Evolutionary conservation across 2,888 invertebrate genomes (phyloP).

Genomic region (Anthoptus insignis): DNA sequence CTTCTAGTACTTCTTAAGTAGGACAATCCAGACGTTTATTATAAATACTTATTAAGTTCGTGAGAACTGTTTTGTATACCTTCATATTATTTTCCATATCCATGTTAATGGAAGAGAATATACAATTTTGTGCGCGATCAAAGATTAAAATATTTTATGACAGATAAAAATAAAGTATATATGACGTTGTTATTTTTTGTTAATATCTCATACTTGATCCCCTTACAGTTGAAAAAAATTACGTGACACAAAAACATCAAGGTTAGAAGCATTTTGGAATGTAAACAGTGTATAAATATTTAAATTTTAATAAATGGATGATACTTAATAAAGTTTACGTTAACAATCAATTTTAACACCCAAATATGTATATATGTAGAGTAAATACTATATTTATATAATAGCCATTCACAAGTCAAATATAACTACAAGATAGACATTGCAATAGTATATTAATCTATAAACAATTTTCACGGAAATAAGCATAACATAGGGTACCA

Average conservation of each 20-base stretch:
- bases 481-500: neutral
- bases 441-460: neutral
- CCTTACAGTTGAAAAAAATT: slow-evolving; percentile 29
- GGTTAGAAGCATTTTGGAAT: slow-evolving; percentile 69
- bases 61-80: too few relatives aligned
- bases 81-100: too few relatives aligned
- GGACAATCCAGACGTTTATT: too few relatives aligned
- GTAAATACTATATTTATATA: neutral
- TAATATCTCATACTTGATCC: slow-evolving; percentile 32
- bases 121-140: too few relatives aligned
- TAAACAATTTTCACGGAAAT: neutral
- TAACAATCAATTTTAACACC: neutral
- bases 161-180: too few relatives aligned
- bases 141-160: too few relatives aligned
- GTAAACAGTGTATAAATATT: slow-evolving; percentile 50
- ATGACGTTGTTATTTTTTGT: neutral
- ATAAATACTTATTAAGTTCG: too few relatives aligned
- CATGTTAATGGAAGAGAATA: too few relatives aligned
- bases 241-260: slow-evolving; percentile 62
- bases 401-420: neutral
- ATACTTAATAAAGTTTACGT: slow-evolving; percentile 7
- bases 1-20: too few relatives aligned
- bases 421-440: neutral
- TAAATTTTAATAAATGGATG: slow-evolving; percentile 10
- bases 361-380: neutral